Evolutionary conservation across 1,140 invertebrate species (phyloP).

Genomic region (Papilio glaucus): DNA sequence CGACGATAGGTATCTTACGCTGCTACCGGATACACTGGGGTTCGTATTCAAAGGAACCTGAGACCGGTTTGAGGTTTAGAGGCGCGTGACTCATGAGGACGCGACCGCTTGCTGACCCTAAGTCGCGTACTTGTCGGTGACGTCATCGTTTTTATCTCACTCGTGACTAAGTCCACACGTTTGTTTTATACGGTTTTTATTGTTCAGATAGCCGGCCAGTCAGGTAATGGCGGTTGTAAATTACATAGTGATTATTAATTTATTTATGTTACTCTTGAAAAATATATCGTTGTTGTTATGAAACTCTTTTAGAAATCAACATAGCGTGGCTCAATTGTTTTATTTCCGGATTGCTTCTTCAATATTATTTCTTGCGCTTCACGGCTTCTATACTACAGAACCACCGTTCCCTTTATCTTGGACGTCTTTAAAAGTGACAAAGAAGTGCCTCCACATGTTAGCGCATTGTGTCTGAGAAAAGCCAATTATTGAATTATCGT

Average conservation of each 20-base stretch:
- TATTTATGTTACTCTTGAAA: background rate
- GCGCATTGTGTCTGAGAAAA: too few species aligned
- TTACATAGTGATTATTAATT: background rate
- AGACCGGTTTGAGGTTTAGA: conserved; percentile 24
- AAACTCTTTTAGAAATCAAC: background rate
- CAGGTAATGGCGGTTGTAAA: background rate
- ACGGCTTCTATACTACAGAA: too few species aligned
- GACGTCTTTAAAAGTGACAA: too few species aligned
- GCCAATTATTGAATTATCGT: too few species aligned
- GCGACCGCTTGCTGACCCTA: conserved; percentile 1
- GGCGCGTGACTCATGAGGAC: conserved; percentile 26
- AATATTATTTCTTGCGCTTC: too few species aligned
- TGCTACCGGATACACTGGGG: conserved; percentile 12
- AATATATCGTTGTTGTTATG: background rate
- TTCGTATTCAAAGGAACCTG: conserved; percentile 3
- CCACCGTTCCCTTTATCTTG: too few species aligned
- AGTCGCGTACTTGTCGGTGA: conserved; percentile 9
- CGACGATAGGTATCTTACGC: conserved; percentile 20
- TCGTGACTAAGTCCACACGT: conserved; percentile 6
- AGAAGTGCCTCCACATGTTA: too few species aligned
- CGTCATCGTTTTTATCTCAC: conserved; percentile 4
- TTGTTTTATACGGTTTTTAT: conserved; percentile 16
- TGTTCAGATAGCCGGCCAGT: background rate
- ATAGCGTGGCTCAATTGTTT: background rate
- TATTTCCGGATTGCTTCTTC: too few species aligned